Base-by-base conservation (phyloP, 2,797 vertebrate genomes). In the Gouania willdenowi region DNA sequence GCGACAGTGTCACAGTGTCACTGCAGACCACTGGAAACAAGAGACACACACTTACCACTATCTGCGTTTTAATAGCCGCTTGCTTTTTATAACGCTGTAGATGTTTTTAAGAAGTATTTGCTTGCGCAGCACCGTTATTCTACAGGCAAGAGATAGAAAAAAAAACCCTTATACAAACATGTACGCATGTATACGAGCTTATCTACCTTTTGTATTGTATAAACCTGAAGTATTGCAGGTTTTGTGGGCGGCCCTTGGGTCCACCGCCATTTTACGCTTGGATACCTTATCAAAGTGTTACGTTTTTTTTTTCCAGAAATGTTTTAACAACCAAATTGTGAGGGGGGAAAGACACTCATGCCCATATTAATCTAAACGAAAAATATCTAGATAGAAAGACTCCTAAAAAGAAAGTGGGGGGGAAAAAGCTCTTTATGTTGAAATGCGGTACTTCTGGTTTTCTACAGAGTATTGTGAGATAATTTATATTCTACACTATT, bases 201-300 rank as follows among this genome's bases (percentile, higher is more conserved):
- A 72, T 81, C 71, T 81, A 78, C 52, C 64, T 76, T 75, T 78
- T 81, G 70, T 81, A 84, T 83, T 83, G 72, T 73, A 61, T 78
- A 71, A 79, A 78, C 71, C 71, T 79, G 61, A 83, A 81, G 77
- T 85, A 82, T 84, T 83, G 75, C 72, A 77, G 62, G 64, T 72
- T 72, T 50, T 23, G 71, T 68, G 76, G 72, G 59, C 76, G 66
- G 35, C 40, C 42, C 71, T 72, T 68, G 82, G 72, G 70, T 69
- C 61, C 71, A 54, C 62, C 48, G 58, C 71, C 71, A 72, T 79
- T 82, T 74, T 71, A 70, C 71, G 68, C 77, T 74, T 79, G 60
- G 66, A 73, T 81, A 77, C 81, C 79, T 85, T 85, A 84, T 64
- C 75, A 52, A 79, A 85, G 79, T 86, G 71, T 84, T 85, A 75